Percentiles rank a stretch among this genome's conserved stretches.
These are phyloP conservation scores for Lissonota sp. DNA, from an alignment of 2,888 invertebrate species.

Conservation along the genomic window DNA sequence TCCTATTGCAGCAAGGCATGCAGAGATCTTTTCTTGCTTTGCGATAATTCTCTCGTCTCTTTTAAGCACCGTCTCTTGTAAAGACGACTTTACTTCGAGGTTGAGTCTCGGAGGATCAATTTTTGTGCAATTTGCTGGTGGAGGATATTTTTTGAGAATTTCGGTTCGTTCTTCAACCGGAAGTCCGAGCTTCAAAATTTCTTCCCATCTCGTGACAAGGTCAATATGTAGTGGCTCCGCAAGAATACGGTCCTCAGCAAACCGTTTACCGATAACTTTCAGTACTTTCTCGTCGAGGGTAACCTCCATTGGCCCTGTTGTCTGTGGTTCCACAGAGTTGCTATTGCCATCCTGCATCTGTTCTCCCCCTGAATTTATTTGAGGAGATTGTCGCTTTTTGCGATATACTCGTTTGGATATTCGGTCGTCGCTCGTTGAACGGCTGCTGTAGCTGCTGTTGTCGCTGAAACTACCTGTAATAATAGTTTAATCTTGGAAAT, in stretches of 20 bases:
- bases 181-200: conserved; percentile 6
- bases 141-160: conserved; percentile 43
- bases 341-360: too few species aligned
- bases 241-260: conserved; percentile 1
- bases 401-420: too few species aligned
- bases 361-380: too few species aligned
- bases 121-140: conserved; percentile 36
- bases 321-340: too few species aligned
- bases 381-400: too few species aligned
- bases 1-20: conserved; percentile 51
- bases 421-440: too few species aligned
- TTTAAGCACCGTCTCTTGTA: conserved; percentile 44
- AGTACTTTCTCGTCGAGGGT: not conserved
- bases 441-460: too few species aligned
- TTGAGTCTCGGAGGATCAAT: conserved; percentile 59
- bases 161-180: conserved; percentile 29
- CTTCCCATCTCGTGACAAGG: not conserved
- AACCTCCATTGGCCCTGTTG: not conserved
- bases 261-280: conserved; percentile 3
- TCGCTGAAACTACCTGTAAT: too few species aligned
- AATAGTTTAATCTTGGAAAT: too few species aligned
- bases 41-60: conserved; percentile 55
- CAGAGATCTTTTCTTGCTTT: conserved; percentile 54
- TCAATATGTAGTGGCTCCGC: conserved; percentile 12
- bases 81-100: conserved; percentile 31